These are phyloP conservation scores for Hippolais icterina DNA, from an alignment of 2,113 vertebrate genomes.

Conservation along the genomic window DNA sequence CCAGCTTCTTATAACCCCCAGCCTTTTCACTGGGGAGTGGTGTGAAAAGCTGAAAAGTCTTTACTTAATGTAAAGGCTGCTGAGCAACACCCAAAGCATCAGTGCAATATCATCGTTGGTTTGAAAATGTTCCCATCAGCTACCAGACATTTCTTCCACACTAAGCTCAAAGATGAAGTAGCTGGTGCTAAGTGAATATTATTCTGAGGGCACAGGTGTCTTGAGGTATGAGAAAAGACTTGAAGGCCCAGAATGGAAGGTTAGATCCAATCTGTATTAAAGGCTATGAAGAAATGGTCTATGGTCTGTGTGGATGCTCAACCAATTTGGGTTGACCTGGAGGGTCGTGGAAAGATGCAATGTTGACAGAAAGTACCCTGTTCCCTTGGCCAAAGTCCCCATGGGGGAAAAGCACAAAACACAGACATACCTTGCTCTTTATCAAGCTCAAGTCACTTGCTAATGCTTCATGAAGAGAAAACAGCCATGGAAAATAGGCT, in stretches of 20 bases:
- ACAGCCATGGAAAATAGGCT: neutral
- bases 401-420: neutral
- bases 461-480: neutral
- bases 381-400: neutral
- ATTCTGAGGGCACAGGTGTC: neutral
- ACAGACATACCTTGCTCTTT: neutral
- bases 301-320: accelerated
- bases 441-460: neutral
- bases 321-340: neutral
- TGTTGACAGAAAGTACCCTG: neutral
- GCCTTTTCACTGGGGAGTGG: neutral
- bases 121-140: neutral
- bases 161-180: neutral
- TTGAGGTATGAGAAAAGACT: neutral
- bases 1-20: neutral
- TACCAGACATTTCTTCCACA: neutral
- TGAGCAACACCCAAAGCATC: neutral
- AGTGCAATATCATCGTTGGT: neutral
- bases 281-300: neutral
- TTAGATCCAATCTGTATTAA: neutral
- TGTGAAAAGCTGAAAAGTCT: neutral
- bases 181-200: neutral
- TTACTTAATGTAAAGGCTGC: neutral
- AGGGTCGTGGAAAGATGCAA: neutral
- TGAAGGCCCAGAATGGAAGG: neutral